A percentile compares a stretch with the other conserved stretches of the same genome.
Evolutionary conservation across 2,888 invertebrate species (phyloP).

Genomic region (Notodonta dromedarius): DNA sequence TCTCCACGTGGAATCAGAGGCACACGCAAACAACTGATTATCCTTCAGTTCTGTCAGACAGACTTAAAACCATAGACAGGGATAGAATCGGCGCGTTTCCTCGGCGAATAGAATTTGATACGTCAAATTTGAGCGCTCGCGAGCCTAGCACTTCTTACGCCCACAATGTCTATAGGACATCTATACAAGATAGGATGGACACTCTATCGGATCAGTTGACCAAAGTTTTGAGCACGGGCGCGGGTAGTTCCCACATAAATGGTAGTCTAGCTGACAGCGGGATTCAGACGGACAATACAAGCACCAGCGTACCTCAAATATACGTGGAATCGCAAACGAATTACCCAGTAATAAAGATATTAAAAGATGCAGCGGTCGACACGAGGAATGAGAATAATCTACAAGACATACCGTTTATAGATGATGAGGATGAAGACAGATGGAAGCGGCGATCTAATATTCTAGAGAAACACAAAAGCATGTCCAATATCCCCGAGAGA

Average conservation of each 20-base stretch:
- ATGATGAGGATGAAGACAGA: conserved; percentile 71
- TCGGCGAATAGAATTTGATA: conserved; percentile 74
- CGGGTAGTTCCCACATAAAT: conserved; percentile 76
- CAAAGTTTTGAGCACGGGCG: conserved; percentile 73
- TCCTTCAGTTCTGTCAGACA: conserved; percentile 75
- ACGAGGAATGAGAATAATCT: conserved; percentile 77
- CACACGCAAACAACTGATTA: conserved; percentile 66
- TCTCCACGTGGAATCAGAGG: conserved; percentile 78
- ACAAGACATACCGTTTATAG: conserved; percentile 79
- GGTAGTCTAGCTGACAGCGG: conserved; percentile 79
- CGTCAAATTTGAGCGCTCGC: conserved; percentile 56
- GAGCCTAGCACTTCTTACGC: conserved; percentile 70
- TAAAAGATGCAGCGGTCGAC: conserved; percentile 76
- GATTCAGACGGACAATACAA: conserved; percentile 78
- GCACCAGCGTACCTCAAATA: conserved; percentile 76
- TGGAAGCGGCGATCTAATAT: conserved; percentile 58
- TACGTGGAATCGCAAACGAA: conserved; percentile 57
- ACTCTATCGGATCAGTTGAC: conserved; percentile 73
- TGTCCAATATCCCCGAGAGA: conserved; percentile 74
- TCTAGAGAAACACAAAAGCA: conserved; percentile 74
- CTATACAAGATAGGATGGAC: conserved; percentile 71
- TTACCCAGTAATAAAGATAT: conserved; percentile 49
- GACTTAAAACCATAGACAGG: conserved; percentile 66
- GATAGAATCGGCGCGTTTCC: conserved; percentile 64
- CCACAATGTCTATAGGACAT: conserved; percentile 62